A percentile compares a stretch with the other conserved stretches of the same genome.
These are phyloP conservation scores for Telmatochromis sp. DNA, from an alignment of 2,113 vertebrate species.

Conservation along the genomic window DNA sequence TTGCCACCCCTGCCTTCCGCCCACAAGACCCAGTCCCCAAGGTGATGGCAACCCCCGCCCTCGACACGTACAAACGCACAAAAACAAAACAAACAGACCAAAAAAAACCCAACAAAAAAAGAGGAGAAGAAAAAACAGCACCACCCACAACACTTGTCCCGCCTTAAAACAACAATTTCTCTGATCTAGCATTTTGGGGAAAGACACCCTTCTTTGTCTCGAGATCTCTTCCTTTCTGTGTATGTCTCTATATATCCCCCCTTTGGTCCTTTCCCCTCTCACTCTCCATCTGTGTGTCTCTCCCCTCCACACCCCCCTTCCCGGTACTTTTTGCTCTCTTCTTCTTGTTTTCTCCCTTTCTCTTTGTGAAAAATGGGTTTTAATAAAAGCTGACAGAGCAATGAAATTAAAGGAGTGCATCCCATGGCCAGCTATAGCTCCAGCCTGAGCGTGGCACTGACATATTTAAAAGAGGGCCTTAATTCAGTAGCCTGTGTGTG, in stretches of 20 bases:
- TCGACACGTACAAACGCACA: not conserved
- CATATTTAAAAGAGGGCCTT: conserved; percentile 70
- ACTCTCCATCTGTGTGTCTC: conserved; percentile 1
- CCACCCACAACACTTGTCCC: conserved; percentile 13
- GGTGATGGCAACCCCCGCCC: conserved; percentile 35
- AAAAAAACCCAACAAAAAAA: not conserved
- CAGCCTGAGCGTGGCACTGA: conserved; percentile 55
- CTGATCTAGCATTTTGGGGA: conserved; percentile 15
- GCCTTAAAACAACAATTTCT: conserved; percentile 37
- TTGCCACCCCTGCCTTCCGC: conserved; percentile 26
- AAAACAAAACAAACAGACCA: not conserved
- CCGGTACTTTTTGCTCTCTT: conserved; percentile 6
- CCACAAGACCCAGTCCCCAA: conserved; percentile 56
- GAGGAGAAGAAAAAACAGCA: not conserved
- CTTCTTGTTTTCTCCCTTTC: conserved; percentile 21
- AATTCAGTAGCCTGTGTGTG: conserved; percentile 49
- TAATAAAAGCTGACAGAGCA: conserved; percentile 78
- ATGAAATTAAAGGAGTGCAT: conserved; percentile 76
- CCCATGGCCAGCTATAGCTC: conserved; percentile 64
- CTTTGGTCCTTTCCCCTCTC: not conserved
- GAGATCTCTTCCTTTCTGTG: conserved; percentile 9
- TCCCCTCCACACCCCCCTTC: not conserved
- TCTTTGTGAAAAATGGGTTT: conserved; percentile 74
- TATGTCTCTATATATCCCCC: not conserved
- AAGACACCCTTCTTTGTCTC: conserved; percentile 43